These are phyloP conservation scores for Phrixothrix hirtus DNA, from an alignment of 2,888 invertebrate species.

Conservation along the genomic window DNA sequence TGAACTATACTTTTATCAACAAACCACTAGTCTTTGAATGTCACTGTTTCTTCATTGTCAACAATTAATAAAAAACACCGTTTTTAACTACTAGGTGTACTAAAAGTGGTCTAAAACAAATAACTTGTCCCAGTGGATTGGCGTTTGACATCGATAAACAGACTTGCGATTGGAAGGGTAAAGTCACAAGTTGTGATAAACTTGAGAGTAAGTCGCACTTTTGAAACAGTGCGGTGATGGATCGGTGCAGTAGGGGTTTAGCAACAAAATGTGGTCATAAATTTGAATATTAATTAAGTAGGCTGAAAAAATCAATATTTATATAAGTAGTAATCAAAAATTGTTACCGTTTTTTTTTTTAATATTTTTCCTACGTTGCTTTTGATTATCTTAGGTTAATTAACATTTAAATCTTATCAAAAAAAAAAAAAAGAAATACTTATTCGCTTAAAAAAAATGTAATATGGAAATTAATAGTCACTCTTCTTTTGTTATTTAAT, in stretches of 20 bases:
- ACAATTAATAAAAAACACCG: slow-evolving; percentile 34
- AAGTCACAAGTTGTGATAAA: slow-evolving; percentile 95
- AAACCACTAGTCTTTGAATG: slow-evolving; percentile 3
- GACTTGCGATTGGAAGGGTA: slow-evolving; percentile 98
- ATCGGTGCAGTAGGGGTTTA: slow-evolving; percentile 35
- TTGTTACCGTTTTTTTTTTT: too few species aligned
- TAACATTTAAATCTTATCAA: too few species aligned
- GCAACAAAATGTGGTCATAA: slow-evolving; percentile 8
- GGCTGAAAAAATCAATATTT: too few species aligned
- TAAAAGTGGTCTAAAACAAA: slow-evolving; percentile 94
- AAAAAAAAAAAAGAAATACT: too few species aligned
- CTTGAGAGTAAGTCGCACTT: slow-evolving; percentile 87
- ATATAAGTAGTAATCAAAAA: too few species aligned
- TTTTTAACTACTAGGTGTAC: slow-evolving; percentile 75
- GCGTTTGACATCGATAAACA: slow-evolving; percentile 97
- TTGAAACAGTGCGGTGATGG: slow-evolving; percentile 41
- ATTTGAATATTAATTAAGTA: too few species aligned
- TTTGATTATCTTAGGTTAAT: too few species aligned
- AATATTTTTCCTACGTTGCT: too few species aligned
- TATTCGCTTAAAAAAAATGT: too few species aligned
- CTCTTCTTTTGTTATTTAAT: too few species aligned
- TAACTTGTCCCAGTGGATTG: slow-evolving; percentile 95
- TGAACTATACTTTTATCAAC: too few species aligned
- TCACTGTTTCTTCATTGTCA: slow-evolving; percentile 49
- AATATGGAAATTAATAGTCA: too few species aligned